phyloP scores from a whole-genome alignment of 2,113 vertebrate genomes.

The Phyllopteryx taeniolatus region DNA sequence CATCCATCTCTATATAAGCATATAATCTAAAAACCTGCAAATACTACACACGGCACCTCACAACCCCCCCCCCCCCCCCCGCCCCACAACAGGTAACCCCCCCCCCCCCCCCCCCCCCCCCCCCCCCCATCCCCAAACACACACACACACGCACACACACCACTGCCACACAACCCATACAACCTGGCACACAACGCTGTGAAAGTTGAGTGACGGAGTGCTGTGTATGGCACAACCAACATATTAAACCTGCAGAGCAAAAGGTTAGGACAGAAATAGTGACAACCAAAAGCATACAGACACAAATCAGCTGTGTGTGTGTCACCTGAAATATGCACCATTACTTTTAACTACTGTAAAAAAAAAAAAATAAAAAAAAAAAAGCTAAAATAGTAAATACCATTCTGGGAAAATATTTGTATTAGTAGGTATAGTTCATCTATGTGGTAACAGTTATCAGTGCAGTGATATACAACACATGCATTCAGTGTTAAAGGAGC shows the following conservation, averaged over 20 bases:
- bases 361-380: background rate
- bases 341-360: background rate
- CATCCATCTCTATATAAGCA: background rate
- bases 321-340: conserved; percentile 3
- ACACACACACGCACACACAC: no score
- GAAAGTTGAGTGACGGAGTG: background rate
- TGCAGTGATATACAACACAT: background rate
- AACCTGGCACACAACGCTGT: background rate
- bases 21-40: conserved; percentile 7
- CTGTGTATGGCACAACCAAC: conserved; percentile 12
- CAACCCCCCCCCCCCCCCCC: background rate
- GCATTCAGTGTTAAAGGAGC: background rate
- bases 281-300: conserved; percentile 22
- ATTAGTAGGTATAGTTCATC: background rate
- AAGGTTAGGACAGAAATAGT: conserved; percentile 64
- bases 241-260: conserved; percentile 23
- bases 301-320: background rate
- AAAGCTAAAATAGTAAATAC: background rate
- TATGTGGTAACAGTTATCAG: background rate
- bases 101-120: conserved; percentile 1
- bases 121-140: background rate
- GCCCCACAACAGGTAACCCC: background rate
- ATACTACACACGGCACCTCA: conserved; percentile 25
- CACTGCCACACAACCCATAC: background rate
- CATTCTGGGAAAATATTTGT: background rate